Conservation (phyloP, 2,113 vertebrate species). For the Cebidichthys violaceus region DNA sequence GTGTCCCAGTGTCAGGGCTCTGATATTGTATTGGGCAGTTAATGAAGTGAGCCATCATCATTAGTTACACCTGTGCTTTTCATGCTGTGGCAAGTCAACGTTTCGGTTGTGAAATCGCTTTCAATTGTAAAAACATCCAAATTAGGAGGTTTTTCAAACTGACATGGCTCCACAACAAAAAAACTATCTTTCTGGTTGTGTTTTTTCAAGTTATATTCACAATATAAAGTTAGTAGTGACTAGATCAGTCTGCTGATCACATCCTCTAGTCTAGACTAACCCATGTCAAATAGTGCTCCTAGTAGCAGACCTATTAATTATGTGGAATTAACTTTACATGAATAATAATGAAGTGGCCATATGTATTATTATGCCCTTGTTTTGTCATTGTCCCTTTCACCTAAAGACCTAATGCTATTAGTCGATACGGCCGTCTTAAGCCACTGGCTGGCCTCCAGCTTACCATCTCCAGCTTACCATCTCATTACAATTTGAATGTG, state of each 20-base stretch:
- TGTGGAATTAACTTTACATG: not conserved
- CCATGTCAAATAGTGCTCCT: not conserved
- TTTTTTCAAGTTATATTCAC: not conserved
- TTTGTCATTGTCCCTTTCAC: conserved; percentile 52
- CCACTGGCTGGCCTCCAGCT: conserved; percentile 32
- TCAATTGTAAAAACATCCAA: not conserved
- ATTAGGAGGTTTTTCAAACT: not conserved
- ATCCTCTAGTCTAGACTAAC: not conserved
- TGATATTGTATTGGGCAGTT: not conserved
- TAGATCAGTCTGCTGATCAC: not conserved
- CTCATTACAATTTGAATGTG: not conserved
- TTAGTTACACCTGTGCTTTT: not conserved
- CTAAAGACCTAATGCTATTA: conserved; percentile 64
- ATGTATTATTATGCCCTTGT: conserved; percentile 42
- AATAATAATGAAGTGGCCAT: not conserved
- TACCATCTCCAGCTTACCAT: conserved; percentile 38
- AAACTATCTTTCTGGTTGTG: too few species aligned
- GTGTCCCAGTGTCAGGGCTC: not conserved
- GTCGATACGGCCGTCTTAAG: conserved; percentile 34
- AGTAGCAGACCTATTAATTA: not conserved
- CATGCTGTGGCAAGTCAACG: not conserved
- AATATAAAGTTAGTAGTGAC: not conserved
- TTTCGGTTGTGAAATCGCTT: not conserved
- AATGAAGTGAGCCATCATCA: not conserved
- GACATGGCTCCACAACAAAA: too few species aligned